Evolutionary conservation across 2,888 invertebrate genomes (phyloP).

Genomic region (Lasioglossum oenotherae): DNA sequence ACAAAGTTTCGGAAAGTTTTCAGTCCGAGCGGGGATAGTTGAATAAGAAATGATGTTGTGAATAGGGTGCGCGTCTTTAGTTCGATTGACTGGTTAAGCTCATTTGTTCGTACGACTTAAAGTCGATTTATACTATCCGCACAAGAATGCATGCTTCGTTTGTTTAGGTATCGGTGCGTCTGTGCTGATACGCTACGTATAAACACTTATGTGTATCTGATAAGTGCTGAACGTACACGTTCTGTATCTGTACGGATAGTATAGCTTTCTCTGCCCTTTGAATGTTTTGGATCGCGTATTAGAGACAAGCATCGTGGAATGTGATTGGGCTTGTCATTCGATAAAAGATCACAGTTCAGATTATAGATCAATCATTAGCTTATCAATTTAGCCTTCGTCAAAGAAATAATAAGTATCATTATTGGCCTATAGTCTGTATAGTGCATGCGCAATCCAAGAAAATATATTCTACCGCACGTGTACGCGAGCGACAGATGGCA

Average conservation of each 20-base stretch:
- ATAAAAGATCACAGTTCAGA: background rate
- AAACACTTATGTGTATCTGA: too few species aligned
- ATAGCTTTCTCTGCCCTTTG: background rate
- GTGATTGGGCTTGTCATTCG: background rate
- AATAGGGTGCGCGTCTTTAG: conserved; percentile 18
- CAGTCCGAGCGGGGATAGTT: conserved; percentile 65
- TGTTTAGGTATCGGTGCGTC: too few species aligned
- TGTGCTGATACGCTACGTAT: too few species aligned
- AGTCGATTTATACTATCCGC: too few species aligned
- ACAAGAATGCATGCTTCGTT: too few species aligned
- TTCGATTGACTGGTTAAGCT: conserved; percentile 64
- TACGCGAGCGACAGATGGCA: background rate
- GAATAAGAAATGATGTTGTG: conserved; percentile 61
- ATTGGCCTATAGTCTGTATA: background rate
- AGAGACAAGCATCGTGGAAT: background rate
- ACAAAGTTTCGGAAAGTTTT: conserved; percentile 62
- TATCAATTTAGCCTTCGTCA: background rate
- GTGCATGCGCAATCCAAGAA: too few species aligned
- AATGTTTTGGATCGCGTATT: conserved; percentile 19
- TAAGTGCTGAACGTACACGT: too few species aligned
- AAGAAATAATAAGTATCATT: background rate
- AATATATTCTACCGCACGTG: conserved; percentile 1
- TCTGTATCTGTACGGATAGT: too few species aligned
- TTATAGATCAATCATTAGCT: background rate
- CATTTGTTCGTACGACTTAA: conserved; percentile 35